Evolutionary conservation across 2,888 invertebrate genomes (phyloP).

Genomic region (Stegana nigrithorax): DNA sequence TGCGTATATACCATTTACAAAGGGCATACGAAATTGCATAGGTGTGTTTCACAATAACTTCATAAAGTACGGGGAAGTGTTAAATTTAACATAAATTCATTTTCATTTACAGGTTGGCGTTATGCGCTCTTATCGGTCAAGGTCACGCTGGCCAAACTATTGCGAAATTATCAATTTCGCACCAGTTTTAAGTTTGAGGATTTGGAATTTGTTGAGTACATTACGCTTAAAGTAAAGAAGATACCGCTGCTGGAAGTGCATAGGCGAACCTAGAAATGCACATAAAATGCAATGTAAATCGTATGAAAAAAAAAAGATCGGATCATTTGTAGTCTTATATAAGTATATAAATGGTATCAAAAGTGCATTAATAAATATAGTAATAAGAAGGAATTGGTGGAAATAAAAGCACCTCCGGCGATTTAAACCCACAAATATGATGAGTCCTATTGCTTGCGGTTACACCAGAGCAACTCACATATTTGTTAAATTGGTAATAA

Average conservation of each 20-base stretch:
- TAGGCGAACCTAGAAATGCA: conserved; percentile 37
- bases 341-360: no score
- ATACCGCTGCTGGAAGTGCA: conserved; percentile 51
- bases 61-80: background rate
- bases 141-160: conserved; percentile 55
- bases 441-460: no score
- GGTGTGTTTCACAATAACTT: conserved; percentile 35
- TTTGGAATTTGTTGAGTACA: conserved; percentile 62
- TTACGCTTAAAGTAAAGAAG: conserved; percentile 58
- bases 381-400: no score
- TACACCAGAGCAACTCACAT: no score
- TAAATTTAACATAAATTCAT: background rate
- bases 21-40: conserved; percentile 65
- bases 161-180: conserved; percentile 58
- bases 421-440: no score
- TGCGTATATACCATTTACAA: conserved; percentile 65
- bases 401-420: no score
- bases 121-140: conserved; percentile 62
- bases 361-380: no score
- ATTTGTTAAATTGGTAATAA: no score
- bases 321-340: no score
- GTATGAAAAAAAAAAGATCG: no score
- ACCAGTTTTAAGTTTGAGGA: conserved; percentile 59
- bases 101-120: conserved; percentile 50
- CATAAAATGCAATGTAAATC: no score